Percentiles rank a stretch among this genome's conserved stretches.
These are phyloP conservation scores for Globicephala melas DNA, from an alignment of 2,113 vertebrate species.

Conservation along the genomic window DNA sequence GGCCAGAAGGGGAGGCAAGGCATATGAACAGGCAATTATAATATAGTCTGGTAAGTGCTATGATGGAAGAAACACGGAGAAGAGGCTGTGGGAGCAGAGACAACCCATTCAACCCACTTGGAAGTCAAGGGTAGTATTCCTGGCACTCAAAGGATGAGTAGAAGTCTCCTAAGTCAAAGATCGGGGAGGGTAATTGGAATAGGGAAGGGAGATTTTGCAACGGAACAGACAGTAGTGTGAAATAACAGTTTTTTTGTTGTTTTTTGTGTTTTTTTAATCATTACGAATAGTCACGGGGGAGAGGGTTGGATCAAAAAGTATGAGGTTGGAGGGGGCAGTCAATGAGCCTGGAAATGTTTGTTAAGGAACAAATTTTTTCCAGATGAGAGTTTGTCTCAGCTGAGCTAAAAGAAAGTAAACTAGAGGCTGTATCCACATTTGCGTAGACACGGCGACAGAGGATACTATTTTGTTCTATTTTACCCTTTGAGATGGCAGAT, in stretches of 20 bases:
- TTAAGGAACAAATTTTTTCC: constrained; percentile 59
- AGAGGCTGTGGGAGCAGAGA: neutral
- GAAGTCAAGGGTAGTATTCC: neutral
- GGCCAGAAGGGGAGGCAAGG: neutral
- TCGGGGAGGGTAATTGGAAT: neutral
- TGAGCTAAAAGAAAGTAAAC: neutral
- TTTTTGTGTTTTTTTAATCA: neutral
- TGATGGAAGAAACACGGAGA: neutral
- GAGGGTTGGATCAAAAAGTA: neutral
- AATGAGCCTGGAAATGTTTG: constrained; percentile 52
- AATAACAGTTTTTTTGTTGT: neutral
- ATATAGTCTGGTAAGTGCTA: rapidly evolving
- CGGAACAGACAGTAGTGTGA: neutral
- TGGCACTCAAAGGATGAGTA: neutral
- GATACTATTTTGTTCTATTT: neutral
- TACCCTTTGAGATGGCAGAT: neutral
- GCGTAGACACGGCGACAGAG: neutral
- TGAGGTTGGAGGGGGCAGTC: neutral
- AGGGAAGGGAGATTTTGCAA: neutral
- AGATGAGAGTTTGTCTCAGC: constrained; percentile 57
- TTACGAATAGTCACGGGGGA: neutral
- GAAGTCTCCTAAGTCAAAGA: neutral
- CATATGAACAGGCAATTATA: neutral
- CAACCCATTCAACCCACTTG: neutral
- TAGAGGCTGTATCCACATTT: neutral